A percentile compares a stretch with the other conserved stretches of the same genome.
Evolutionary conservation across 1,140 invertebrate species (phyloP).

Genomic region (Orchesella cincta): DNA sequence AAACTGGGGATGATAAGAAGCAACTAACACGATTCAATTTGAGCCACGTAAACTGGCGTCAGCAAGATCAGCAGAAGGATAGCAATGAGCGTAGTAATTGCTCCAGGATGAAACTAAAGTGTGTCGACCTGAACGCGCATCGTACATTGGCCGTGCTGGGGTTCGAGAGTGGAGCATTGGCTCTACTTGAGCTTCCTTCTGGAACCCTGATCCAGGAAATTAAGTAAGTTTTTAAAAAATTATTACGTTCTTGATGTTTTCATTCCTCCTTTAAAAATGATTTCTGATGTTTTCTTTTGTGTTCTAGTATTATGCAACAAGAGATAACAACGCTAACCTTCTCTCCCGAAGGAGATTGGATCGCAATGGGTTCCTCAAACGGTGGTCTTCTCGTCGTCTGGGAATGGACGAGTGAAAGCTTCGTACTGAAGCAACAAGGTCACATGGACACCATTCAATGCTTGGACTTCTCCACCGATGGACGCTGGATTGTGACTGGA

Average conservation of each 20-base stretch:
- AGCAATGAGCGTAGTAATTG: no score
- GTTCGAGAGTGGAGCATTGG: conserved; percentile 80
- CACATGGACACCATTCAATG: conserved; percentile 87
- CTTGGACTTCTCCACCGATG: conserved; percentile 87
- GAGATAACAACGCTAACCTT: conserved; percentile 76
- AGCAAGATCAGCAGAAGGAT: no score
- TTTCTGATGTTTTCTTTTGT: no score
- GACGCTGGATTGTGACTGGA: conserved; percentile 85
- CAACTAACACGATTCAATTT: no score
- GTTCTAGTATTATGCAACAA: conserved; percentile 73
- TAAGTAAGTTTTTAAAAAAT: conserved; percentile 58
- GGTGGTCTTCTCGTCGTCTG: conserved; percentile 91
- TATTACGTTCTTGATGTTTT: conserved; percentile 32
- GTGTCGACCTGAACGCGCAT: no score
- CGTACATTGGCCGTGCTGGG: conserved; percentile 79
- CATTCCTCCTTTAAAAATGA: no score
- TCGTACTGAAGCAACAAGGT: conserved; percentile 95
- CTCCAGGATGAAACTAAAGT: no score
- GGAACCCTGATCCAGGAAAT: conserved; percentile 89
- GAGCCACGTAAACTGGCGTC: no score
- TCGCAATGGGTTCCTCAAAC: conserved; percentile 81
- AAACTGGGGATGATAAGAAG: no score
- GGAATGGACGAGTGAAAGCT: conserved; percentile 99
- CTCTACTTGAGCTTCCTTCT: conserved; percentile 89
- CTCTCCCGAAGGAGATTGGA: conserved; percentile 90